Base-by-base conservation (phyloP, 1,140 invertebrate species). In the Cataglyphis hispanica region DNA sequence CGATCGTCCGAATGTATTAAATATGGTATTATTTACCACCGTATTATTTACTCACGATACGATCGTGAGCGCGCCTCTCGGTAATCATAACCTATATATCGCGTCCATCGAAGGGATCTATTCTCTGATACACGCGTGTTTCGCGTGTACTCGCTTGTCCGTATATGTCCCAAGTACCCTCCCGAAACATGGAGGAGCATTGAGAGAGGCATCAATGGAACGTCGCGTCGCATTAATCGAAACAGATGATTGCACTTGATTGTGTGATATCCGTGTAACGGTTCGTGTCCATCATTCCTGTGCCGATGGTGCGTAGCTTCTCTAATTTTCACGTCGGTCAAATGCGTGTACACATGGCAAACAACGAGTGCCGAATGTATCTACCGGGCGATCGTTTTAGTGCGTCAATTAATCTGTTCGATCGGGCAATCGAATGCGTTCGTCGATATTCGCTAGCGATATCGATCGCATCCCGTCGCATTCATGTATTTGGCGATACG, bases 381-480 rank as follows among this genome's bases (percentile, higher is more conserved):
- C 76, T 25, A 37, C 13, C 61, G 61, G n/a, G 11, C 40, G 58
- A 50, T 8, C 60, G 43, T 78, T 50, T 67, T 34, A 34, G 16
- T n/a, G 75, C 60, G 19, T 34, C 61, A 22, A 78, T 78, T 78
- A 78, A 67, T 66, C 53, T 31, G n/a, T 50, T 27, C 58, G 25
- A 77, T 78, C 22, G 40, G 31, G 46, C 46, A 31, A 78, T 78
- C 27, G 25, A n/a, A 34, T 34, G 27, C 37, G 13, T 50, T 66
- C 53, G 16, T 7, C 40, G 27, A 58, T 34, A 40, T 37, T n/a
- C 46, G 0, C n/a, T 31, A 27, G 13, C 16, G 31, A 27, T n/a
- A 60, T 27, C 75, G 37, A 77, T 64, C 40, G 43, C 3, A n/a
- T 64, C 13, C 2, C 27, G 13, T 16, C 56, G 27, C 43, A 25